phyloP scores from a whole-genome alignment of 2,113 vertebrate genomes.

The Tylochromis polylepis region DNA sequence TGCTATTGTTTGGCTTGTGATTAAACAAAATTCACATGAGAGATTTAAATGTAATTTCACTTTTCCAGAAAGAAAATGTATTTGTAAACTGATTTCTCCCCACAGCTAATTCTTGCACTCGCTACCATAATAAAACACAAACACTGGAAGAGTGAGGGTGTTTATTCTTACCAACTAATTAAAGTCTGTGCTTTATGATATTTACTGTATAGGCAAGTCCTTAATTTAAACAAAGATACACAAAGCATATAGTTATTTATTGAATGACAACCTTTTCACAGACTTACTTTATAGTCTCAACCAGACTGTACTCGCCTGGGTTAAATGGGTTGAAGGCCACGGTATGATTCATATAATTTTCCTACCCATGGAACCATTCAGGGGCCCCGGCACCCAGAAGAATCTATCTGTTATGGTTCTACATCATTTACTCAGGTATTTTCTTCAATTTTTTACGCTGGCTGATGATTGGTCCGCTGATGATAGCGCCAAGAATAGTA shows the following conservation, averaged over 20 bases:
- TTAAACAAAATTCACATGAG: neutral
- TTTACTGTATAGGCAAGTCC: too few species aligned
- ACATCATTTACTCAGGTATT: neutral
- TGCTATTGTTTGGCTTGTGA: neutral
- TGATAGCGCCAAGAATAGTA: neutral
- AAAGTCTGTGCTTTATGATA: neutral
- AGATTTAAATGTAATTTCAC: neutral
- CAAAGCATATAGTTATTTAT: neutral
- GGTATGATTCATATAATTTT: neutral
- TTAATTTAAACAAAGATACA: neutral
- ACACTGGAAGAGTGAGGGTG: neutral
- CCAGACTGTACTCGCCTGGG: neutral
- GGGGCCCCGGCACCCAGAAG: neutral
- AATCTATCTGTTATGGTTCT: neutral
- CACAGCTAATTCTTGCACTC: neutral
- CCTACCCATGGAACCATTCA: neutral
- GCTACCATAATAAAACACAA: neutral
- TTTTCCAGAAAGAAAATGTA: neutral
- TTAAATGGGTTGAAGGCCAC: neutral
- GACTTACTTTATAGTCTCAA: accelerated
- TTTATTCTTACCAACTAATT: neutral
- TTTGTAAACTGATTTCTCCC: neutral
- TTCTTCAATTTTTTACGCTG: neutral
- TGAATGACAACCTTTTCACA: neutral
- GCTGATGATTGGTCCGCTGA: neutral